Base-by-base conservation (phyloP, 2,113 vertebrate species). In the Sciurus niger region DNA sequence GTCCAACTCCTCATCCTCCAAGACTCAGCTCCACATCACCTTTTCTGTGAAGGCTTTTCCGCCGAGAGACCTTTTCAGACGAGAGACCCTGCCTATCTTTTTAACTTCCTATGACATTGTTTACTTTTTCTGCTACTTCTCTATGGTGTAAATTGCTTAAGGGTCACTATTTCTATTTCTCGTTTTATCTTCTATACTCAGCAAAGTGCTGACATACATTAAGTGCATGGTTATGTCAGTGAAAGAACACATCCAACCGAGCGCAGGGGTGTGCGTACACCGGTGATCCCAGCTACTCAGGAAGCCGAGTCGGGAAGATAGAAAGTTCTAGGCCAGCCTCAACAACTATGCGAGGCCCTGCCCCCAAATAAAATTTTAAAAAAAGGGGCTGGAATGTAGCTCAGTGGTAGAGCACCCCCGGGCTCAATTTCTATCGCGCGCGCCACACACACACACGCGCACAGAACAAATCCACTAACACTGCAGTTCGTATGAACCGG, bases 1-100 rank as follows among this genome's bases (percentile, higher is more conserved):
- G 43, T 40, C 20, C 8, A 87, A 92, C 80, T 90, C 88, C 91
- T 88, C 70, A 46, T 70, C 55, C 82, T 72, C 55, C 90, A 83
- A 72, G 78, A 84, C 53, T 86, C 40, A 53, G 89, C 8, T 58
- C 60, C 25, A 32, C 16, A 30, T 55, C 37, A 65, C 5, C 60
- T 6, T 73, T 51, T 77, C 53, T 34, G 68, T 60, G 24, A 83
- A 84, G 65, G 30, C 84, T 88, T 70, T 72, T 72, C 84, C 79
- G 37, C 76, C 34, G 51, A 6, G 68, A 40, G 51, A n/a, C n/a
- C n/a, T n/a, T n/a, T n/a, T n/a, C 51, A 48, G 55, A 78, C 73
- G 6, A 48, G 58, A 53, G 6, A 55, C 13, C 6, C 70, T 20
- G 65, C 37, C 55, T 24, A 65, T 79, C 16, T 53, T 80, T 77